These are phyloP conservation scores for Phorcus lineatus DNA, from an alignment of 2,888 invertebrate species.

Conservation along the genomic window DNA sequence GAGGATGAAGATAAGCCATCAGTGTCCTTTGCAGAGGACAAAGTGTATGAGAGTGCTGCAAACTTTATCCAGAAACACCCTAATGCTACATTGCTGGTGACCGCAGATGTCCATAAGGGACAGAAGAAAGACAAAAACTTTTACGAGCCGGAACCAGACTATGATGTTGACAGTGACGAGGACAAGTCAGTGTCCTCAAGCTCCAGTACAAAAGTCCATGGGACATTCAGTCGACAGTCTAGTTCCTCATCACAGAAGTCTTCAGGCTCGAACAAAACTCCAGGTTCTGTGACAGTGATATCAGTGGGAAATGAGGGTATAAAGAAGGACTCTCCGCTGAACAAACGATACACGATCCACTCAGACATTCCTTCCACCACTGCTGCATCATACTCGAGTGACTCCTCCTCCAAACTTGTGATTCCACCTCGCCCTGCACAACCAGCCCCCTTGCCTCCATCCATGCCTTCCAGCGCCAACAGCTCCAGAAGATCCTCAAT, in stretches of 20 bases:
- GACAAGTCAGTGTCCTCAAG: constrained; percentile 33
- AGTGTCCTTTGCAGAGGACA: constrained; percentile 67
- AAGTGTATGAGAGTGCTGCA: constrained; percentile 64
- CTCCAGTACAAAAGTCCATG: not conserved
- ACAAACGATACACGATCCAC: constrained; percentile 35
- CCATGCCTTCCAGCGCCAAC: constrained; percentile 38
- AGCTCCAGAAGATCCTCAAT: constrained; percentile 43
- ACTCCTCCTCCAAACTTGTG: constrained; percentile 26
- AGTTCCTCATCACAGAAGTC: constrained; percentile 10
- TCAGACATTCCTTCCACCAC: constrained; percentile 39
- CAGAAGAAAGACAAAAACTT: constrained; percentile 42
- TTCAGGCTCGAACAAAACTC: constrained; percentile 28
- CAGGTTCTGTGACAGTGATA: constrained; percentile 58
- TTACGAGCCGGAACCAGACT: constrained; percentile 66
- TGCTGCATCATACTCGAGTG: constrained; percentile 36
- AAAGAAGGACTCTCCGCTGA: constrained; percentile 21
- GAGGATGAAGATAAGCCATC: constrained; percentile 47
- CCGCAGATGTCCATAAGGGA: constrained; percentile 58
- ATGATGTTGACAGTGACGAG: constrained; percentile 59
- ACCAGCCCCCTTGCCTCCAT: constrained; percentile 44
- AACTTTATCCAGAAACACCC: constrained; percentile 67
- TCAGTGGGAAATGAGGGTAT: constrained; percentile 52
- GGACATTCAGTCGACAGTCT: constrained; percentile 9
- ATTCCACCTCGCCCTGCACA: constrained; percentile 57
- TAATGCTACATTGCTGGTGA: constrained; percentile 66